Conservation (phyloP, 2,113 vertebrate genomes). For the Grus americana region DNA sequence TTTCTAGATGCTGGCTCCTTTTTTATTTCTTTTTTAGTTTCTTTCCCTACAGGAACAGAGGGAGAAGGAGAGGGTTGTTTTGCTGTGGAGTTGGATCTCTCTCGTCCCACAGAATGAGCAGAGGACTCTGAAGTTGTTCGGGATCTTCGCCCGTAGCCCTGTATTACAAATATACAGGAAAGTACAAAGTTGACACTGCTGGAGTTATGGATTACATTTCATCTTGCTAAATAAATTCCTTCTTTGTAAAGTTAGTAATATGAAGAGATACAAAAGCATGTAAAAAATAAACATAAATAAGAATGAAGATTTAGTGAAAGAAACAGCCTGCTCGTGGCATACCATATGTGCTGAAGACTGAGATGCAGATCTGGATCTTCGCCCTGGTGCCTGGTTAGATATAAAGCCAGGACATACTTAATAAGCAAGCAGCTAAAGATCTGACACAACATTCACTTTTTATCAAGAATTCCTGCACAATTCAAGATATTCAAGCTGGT, state of each 20-base stretch:
- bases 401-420: not conserved
- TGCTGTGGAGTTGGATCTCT: conserved; percentile 72
- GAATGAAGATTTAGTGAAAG: not conserved
- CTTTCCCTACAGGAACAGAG: conserved; percentile 73
- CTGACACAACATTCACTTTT: not conserved
- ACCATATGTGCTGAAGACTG: conserved; percentile 83
- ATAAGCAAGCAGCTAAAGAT: not conserved
- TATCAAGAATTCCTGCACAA: not conserved
- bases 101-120: conserved; percentile 81
- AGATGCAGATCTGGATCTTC: conserved; percentile 80
- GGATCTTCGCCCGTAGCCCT: conserved; percentile 78
- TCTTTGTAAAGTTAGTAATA: not conserved
- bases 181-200: not conserved
- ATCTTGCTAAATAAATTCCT: not conserved
- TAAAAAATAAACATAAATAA: not conserved
- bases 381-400: conserved; percentile 68
- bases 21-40: conserved; percentile 27
- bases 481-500: not conserved
- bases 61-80: conserved; percentile 78
- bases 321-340: not conserved
- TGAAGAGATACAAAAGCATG: not conserved
- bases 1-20: conserved; percentile 72
- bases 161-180: not conserved
- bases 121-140: conserved; percentile 85
- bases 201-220: not conserved